Evolutionary conservation across 2,888 invertebrate genomes (phyloP), one percentile per base, ranked within the genome.

Genomic region (Amblyteles armatorius): DNA sequence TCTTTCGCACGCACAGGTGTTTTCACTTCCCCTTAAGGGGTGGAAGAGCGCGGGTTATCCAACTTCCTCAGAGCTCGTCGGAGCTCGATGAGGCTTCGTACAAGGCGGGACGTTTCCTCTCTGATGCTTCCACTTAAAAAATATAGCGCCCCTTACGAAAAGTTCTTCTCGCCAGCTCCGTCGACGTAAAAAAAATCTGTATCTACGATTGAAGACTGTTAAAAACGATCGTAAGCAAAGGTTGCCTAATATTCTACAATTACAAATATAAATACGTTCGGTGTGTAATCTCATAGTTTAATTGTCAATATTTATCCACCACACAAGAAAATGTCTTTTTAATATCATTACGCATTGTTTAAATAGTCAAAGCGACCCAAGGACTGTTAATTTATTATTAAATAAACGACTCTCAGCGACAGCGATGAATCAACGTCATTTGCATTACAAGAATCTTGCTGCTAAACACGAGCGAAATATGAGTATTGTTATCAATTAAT

Each of bases 201-300:
- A 33, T 63, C 29, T n/a, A n/a, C 36, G 36, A 29, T 7, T 16
- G 1, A 33, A n/a, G 16, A 13, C 22, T 57, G 57, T n/a, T 33
- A 33, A 48, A 48, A 44, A 26, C 48, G 19, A 74, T 63, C n/a
- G 44, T 48, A 36, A 63, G 19, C 44, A 57, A 33, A 48, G 74
- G 63, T 74, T 63, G 60, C 74, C 63, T 63, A 74, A 63, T 9
- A 48, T 48, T 63, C 63, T 63, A 63, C 44, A 73, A 73, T 40
- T 19, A 74, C 63, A 74, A 33, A 57, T 57, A 74, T 63, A 60
- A 74, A 63, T 44, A 60, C 63, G 33, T 33, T 63, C 44, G 60
- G 26, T 57, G 73, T 74, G 48, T 73, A 74, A 63, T 74, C 63
- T 74, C 74, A 74, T 74, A 63, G 60, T 74, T 74, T 74, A 63